Conservation (phyloP, 2,797 vertebrate species). For the Pristis pectinata region DNA sequence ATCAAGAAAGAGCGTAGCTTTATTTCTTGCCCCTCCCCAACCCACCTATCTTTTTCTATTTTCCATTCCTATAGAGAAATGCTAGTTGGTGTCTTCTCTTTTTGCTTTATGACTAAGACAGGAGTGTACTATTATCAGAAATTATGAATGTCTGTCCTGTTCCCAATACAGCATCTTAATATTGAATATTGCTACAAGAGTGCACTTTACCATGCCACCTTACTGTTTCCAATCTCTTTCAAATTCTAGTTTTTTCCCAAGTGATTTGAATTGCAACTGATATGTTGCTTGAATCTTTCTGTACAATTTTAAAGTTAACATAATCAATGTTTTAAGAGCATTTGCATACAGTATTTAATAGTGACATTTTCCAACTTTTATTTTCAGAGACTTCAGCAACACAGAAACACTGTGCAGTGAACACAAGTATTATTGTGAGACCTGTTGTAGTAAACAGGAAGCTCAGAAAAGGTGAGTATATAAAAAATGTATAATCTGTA, state of each 20-base stretch:
- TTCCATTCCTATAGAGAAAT: not conserved
- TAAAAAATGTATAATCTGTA: not conserved
- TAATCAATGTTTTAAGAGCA: not conserved
- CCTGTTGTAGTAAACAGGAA: slow-evolving; percentile 96
- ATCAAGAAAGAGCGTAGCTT: not conserved
- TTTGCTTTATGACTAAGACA: not conserved
- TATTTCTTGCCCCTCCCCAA: not conserved
- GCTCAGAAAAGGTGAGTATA: slow-evolving; percentile 84
- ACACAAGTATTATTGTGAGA: slow-evolving; percentile 97
- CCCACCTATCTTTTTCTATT: not conserved
- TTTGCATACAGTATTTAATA: not conserved
- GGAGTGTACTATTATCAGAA: not conserved
- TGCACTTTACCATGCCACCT: not conserved
- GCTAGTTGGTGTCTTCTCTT: not conserved
- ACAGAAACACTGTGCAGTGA: slow-evolving; percentile 96
- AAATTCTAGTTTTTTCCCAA: not conserved
- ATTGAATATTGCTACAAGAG: not conserved
- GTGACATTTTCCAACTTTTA: slow-evolving; percentile 39
- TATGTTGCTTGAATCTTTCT: not conserved
- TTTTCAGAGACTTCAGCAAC: slow-evolving; percentile 91
- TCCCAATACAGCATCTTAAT: not conserved
- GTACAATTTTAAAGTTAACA: not conserved
- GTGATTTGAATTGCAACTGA: not conserved
- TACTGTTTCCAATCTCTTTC: not conserved
- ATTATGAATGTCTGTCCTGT: not conserved